Conservation (phyloP, 2,888 invertebrate species). For the Melolontha melolontha region DNA sequence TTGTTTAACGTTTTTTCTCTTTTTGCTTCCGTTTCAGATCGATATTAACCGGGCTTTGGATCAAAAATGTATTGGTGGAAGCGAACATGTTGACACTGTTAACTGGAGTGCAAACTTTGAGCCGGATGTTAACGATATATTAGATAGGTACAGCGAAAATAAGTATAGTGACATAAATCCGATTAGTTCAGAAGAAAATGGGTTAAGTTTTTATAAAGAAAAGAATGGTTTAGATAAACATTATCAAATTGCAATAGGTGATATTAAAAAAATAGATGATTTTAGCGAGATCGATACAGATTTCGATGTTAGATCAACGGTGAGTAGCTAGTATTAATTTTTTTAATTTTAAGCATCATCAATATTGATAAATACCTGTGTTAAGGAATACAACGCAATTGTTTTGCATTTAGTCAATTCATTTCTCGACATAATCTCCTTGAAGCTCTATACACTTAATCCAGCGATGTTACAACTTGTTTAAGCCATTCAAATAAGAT, state of each 20-base stretch:
- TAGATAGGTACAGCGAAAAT: constrained; percentile 1
- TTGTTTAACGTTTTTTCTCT: constrained; percentile 20
- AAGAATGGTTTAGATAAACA: constrained; percentile 9
- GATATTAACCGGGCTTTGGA: constrained; percentile 32
- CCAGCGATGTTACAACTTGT: too few relatives aligned
- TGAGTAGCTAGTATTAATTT: not conserved
- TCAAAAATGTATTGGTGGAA: constrained; percentile 3
- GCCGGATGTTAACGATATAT: constrained; percentile 17
- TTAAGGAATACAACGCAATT: too few relatives aligned
- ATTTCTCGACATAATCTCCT: too few relatives aligned
- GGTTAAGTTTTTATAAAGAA: not conserved
- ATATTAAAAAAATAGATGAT: not conserved
- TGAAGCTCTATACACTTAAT: too few relatives aligned
- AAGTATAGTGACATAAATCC: too few relatives aligned
- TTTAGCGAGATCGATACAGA: constrained; percentile 10
- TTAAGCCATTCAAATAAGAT: too few relatives aligned
- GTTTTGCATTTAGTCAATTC: too few relatives aligned
- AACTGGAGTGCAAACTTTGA: constrained; percentile 17
- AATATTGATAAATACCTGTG: not conserved
- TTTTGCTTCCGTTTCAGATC: constrained; percentile 12
- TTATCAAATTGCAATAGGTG: constrained; percentile 9
- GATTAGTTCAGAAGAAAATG: not conserved
- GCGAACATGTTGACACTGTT: not conserved
- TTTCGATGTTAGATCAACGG: constrained; percentile 35
- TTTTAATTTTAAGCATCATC: too few relatives aligned